Evolutionary conservation across 2,797 vertebrate genomes (phyloP).

Genomic region (Scomberomorus guttatus): DNA sequence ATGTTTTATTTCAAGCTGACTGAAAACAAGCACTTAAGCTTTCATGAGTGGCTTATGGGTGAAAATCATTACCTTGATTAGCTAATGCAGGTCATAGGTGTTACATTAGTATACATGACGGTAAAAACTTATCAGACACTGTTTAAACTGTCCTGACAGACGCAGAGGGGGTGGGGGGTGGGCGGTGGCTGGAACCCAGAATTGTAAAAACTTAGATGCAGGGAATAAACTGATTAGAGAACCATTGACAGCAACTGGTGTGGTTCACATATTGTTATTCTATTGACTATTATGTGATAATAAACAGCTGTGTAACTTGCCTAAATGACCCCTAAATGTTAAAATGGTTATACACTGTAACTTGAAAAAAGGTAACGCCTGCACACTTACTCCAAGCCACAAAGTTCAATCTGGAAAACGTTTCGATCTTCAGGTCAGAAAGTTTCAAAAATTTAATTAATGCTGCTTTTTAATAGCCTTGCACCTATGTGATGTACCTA

Average conservation of each 20-base stretch:
- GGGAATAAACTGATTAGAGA: not conserved
- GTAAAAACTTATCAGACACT: conserved; percentile 24
- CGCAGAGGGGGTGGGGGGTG: too few relatives aligned
- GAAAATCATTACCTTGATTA: conserved; percentile 52
- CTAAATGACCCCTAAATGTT: not conserved
- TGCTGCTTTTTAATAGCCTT: too few relatives aligned
- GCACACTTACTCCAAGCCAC: not conserved
- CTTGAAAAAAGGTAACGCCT: too few relatives aligned
- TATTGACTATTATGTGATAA: not conserved
- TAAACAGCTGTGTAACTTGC: not conserved
- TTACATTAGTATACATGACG: conserved; percentile 52
- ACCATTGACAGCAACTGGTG: not conserved
- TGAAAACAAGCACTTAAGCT: conserved; percentile 69
- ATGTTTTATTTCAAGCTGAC: conserved; percentile 65
- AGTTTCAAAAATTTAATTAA: not conserved
- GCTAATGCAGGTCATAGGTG: conserved; percentile 64
- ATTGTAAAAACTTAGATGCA: not conserved
- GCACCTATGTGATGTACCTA: too few relatives aligned
- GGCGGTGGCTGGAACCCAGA: not conserved
- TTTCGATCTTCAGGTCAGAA: not conserved
- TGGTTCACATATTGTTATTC: not conserved
- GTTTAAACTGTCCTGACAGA: conserved; percentile 30
- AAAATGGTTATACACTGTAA: too few relatives aligned
- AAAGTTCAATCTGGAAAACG: not conserved
- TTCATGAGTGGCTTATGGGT: conserved; percentile 38